A percentile compares a stretch with the other conserved stretches of the same genome.
Conservation (phyloP, 1,140 invertebrate species). For the Chrysopa pallens region DNA sequence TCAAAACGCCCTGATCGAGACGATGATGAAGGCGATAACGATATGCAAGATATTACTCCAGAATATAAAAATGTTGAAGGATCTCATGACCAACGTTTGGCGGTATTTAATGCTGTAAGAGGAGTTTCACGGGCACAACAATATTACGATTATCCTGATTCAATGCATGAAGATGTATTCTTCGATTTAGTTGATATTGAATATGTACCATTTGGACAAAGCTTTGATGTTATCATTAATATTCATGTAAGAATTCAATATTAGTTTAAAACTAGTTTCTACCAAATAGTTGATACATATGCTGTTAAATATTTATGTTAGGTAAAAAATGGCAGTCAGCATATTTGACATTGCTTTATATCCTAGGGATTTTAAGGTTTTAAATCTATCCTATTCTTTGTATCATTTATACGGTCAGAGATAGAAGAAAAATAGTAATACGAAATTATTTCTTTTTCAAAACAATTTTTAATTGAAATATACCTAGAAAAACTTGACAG, state of each 20-base stretch:
- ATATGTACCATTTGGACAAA: slow-evolving; percentile 40
- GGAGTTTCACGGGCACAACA: slow-evolving; percentile 35
- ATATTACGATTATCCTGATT: slow-evolving; percentile 34
- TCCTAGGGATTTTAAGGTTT: too few relatives aligned
- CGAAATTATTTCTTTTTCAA: too few relatives aligned
- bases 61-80: slow-evolving; percentile 53
- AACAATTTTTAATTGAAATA: too few relatives aligned
- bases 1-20: slow-evolving; percentile 45
- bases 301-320: too few relatives aligned
- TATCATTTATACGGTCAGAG: too few relatives aligned
- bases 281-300: too few relatives aligned
- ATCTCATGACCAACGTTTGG: slow-evolving; percentile 37
- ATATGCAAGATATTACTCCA: slow-evolving; percentile 45
- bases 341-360: too few relatives aligned
- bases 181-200: slow-evolving; percentile 53
- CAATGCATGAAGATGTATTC: slow-evolving; percentile 36
- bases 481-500: too few relatives aligned
- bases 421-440: too few relatives aligned
- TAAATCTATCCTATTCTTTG: too few relatives aligned
- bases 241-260: slow-evolving; percentile 30
- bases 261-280: too few relatives aligned
- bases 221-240: slow-evolving; percentile 43
- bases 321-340: too few relatives aligned
- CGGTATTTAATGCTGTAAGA: slow-evolving; percentile 42
- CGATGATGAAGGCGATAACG: slow-evolving; percentile 40